phyloP scores from a whole-genome alignment of 2,888 invertebrate genomes.

The Andrena haemorrhoa region DNA sequence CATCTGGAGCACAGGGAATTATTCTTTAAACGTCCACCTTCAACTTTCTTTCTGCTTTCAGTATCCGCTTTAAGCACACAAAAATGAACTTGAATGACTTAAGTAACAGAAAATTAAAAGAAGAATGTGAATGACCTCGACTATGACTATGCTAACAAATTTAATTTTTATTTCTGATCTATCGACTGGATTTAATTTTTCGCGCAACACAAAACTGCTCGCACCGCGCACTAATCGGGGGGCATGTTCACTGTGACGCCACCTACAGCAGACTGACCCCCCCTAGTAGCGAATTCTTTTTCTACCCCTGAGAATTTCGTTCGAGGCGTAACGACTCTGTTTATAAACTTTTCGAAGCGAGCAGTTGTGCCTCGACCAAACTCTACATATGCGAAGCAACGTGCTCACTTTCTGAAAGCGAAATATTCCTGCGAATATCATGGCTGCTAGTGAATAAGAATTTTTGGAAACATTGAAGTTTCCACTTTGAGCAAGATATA shows the following conservation, averaged over 20 bases:
- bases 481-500: neutral
- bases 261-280: neutral
- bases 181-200: neutral
- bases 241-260: neutral
- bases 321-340: neutral
- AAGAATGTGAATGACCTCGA: no score
- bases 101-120: no score
- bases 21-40: no score
- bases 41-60: no score
- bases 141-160: no score
- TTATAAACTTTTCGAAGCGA: slow-evolving; percentile 4
- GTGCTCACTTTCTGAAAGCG: neutral
- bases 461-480: neutral
- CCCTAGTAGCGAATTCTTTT: neutral
- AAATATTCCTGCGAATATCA: neutral
- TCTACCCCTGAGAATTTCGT: neutral
- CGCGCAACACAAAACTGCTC: neutral
- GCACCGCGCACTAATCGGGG: neutral
- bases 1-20: no score
- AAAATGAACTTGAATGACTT: no score
- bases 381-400: neutral
- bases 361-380: neutral
- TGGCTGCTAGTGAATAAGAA: neutral
- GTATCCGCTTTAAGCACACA: no score
- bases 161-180: neutral